Base-by-base conservation (phyloP, 2,888 invertebrate species). In the Maniola hyperantus region DNA sequence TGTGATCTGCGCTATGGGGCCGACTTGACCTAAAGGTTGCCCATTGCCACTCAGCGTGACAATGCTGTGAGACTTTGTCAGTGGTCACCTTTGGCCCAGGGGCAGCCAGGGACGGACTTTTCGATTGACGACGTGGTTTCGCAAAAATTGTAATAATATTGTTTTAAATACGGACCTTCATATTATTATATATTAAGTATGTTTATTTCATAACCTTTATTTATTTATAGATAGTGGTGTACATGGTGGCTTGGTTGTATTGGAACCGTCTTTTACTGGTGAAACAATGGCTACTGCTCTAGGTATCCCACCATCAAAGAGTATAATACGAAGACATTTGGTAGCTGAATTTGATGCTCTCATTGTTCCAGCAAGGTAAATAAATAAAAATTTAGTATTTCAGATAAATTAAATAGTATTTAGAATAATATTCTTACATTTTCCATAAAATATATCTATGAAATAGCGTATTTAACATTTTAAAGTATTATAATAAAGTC, bases 271-370 rank as follows among this genome's bases (percentile, higher is more conserved):
- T 13, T 98, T 99, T 89, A 97, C 97, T 66, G 97, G 98, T 39
- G 98, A 98, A 87, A 97, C 98, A 54, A 97, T 99, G 96, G 98
- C 98, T 58, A 97, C 97, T 8, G 97, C 98, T 0, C 93, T 98
- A 71, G 98, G 97, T 64, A 98, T 98, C 78, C 98, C 98, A 53
- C 96, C 97, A 15, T 97, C 97, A 44, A 98, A 98, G 85, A 97
- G 97, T 83, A 98, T 98, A 89, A 97, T 99, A 76, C 93, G 98
- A 77, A 94, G 98, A 77, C 98, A 99, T 90, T 94, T 99, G 73
- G 95, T 96, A 71, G 96, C 97, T 6, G 98, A 98, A 93, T 94
- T 98, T 78, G 98, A 98, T 88, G 96, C 97, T 63, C 94, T 99
- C 76, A 95, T 98, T 74, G 95, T 97, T 82, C 98, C 98, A 77